Conservation (phyloP, 2,113 vertebrate genomes). For the Otus sunia region DNA sequence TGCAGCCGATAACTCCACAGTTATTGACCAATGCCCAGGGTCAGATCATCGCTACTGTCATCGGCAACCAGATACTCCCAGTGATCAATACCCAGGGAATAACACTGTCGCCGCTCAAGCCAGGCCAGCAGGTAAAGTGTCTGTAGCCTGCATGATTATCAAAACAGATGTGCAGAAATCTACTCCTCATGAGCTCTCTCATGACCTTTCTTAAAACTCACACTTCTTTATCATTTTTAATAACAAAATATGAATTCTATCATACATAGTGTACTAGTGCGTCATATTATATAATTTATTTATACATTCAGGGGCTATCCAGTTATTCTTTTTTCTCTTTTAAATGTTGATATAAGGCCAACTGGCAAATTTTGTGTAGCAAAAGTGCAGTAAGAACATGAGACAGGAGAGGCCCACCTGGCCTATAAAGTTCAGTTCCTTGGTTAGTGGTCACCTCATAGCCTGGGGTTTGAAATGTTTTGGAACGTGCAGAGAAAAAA, state of each 20-base stretch:
- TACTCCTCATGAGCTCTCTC: accelerated
- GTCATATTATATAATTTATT: neutral
- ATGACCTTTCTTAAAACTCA: neutral
- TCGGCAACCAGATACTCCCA: constrained; percentile 98
- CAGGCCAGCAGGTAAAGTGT: constrained; percentile 91
- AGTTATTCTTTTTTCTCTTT: neutral
- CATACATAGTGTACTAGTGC: neutral
- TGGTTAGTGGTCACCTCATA: neutral
- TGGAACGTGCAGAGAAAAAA: neutral
- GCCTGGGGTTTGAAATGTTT: neutral
- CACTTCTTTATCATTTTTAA: neutral
- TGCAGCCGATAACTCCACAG: constrained; percentile 97
- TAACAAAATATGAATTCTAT: neutral
- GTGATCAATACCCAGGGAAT: constrained; percentile 99
- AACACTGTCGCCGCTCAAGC: constrained; percentile 96
- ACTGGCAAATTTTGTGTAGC: neutral
- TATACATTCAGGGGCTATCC: neutral
- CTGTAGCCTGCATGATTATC: neutral
- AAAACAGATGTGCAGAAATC: neutral
- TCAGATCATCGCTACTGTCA: constrained; percentile 98
- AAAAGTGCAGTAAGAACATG: neutral
- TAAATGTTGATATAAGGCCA: neutral
- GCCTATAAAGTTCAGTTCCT: neutral
- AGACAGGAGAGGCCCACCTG: neutral
- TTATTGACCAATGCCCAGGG: constrained; percentile 98